Evolutionary conservation across 2,797 vertebrate genomes (phyloP), one percentile per base, ranked within the genome.

Genomic region (Ibycter americanus): DNA sequence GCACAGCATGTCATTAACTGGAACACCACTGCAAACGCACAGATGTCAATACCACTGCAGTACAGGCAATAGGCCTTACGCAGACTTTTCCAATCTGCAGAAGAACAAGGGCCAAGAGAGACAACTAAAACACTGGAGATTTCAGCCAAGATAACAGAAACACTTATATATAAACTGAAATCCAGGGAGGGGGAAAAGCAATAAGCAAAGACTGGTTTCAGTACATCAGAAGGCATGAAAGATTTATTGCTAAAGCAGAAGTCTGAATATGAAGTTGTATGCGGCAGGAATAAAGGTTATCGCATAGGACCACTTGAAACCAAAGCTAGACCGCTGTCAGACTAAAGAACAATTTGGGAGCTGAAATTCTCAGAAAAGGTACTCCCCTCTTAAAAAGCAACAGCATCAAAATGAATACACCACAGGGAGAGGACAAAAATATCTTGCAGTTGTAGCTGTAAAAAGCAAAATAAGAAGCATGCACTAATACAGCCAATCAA

Each of bases 201-300:
- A 27, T 61, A 87, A 90, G 81, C 70, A 68, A 87, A 73, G 88
- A 91, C 61, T 89, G 67, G 74, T 81, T 91, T 71, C 78, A 89
- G 49, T 74, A 89, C 78, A 80, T 91, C 76, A 34, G 81, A 94
- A 91, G 8, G 14, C 72, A 76, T 71, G 42, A 47, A 76, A 89
- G 68, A 87, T 93, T 97, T 97, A 97, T 95, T 97, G 96, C 96
- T 95, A 70, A 95, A 94, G 96, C 96, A 65, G 13, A 89, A 91
- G 49, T 71, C 59, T 65, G 81, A 56, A 67, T 78, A 73, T 9
- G 68, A 94, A 91, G 46, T 34, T 67, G 71, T 68, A 62, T 2
- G 42, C 3, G 5, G 87, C 63, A 87, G 34, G 92, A 92, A 46
- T 18, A 80, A 68, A 80, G 36, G 55, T 54, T 49, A 34, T 7